phyloP scores from a whole-genome alignment of 2,888 invertebrate genomes.

The Sphaeridia pumilis region DNA sequence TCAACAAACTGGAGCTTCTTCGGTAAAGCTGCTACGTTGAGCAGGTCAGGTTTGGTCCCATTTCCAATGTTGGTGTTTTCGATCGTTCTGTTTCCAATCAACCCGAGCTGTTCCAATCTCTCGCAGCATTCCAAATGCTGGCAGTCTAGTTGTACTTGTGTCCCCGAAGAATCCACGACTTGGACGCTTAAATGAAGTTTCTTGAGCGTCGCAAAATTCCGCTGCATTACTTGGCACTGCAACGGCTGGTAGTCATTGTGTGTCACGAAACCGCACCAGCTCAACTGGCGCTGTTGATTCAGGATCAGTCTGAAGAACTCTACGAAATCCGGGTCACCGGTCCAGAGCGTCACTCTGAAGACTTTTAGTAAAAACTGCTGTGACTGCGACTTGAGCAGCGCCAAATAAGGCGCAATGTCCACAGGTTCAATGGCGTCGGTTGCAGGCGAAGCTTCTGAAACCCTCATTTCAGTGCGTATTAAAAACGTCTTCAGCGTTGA shows the following conservation, averaged over 20 bases:
- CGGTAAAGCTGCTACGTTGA: slow-evolving; percentile 8
- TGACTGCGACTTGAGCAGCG: slow-evolving; percentile 2
- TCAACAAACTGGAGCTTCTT: slow-evolving; percentile 12
- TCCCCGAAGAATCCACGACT: slow-evolving; percentile 7
- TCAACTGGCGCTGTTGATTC: slow-evolving; percentile 8
- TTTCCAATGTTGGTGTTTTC: slow-evolving; percentile 1
- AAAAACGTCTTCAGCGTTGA: slow-evolving; percentile 11
- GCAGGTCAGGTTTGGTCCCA: background rate
- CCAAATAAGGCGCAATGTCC: slow-evolving; percentile 2
- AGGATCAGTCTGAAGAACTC: slow-evolving; percentile 9
- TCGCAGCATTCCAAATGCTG: slow-evolving; percentile 6
- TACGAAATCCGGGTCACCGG: slow-evolving; percentile 8
- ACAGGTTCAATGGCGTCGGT: background rate
- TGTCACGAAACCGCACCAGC: slow-evolving; percentile 14
- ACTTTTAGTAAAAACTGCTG: slow-evolving; percentile 1
- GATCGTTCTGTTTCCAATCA: slow-evolving; percentile 9
- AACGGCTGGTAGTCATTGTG: slow-evolving; percentile 13
- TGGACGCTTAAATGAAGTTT: slow-evolving; percentile 8
- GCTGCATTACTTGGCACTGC: slow-evolving; percentile 7
- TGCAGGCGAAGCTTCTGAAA: background rate
- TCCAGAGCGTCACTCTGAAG: slow-evolving; percentile 11
- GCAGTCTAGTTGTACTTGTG: slow-evolving; percentile 6
- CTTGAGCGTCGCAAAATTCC: slow-evolving; percentile 7
- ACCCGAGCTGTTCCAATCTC: slow-evolving; percentile 10
- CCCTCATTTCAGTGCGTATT: slow-evolving; percentile 9